These are phyloP conservation scores for Drosophila fulvimacula DNA, from an alignment of 2,888 invertebrate genomes.

Conservation along the genomic window DNA sequence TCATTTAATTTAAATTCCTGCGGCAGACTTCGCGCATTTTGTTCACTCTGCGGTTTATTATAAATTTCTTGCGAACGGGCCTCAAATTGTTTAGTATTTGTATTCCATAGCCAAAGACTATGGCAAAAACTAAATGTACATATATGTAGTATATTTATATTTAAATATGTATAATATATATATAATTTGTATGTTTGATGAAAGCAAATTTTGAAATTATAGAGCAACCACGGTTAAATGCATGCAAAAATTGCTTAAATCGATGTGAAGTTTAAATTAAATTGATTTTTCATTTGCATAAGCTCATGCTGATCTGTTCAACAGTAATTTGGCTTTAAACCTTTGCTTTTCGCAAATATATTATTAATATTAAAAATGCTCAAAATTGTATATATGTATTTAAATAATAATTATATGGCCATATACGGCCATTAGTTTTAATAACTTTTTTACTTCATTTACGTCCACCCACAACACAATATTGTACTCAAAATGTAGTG, in stretches of 20 bases:
- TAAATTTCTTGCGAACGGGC: conserved; percentile 33
- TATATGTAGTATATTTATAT: background rate
- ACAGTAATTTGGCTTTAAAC: too few species aligned
- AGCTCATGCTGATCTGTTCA: too few species aligned
- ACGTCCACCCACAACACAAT: too few species aligned
- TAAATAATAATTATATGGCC: too few species aligned
- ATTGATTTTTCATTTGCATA: background rate
- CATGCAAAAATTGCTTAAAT: background rate
- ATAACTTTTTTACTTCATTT: too few species aligned
- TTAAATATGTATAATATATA: too few species aligned
- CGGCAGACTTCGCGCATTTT: conserved; percentile 32
- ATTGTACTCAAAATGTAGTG: too few species aligned
- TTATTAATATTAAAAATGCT: too few species aligned
- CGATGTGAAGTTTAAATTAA: conserved; percentile 1
- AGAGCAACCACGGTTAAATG: background rate
- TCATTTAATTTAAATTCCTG: conserved; percentile 67
- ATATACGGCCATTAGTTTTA: too few species aligned
- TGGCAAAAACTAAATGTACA: conserved; percentile 22
- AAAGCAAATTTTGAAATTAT: background rate
- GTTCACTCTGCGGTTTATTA: conserved; percentile 33
- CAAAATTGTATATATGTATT: too few species aligned
- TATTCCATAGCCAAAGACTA: conserved; percentile 19
- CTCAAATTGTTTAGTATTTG: conserved; percentile 51
- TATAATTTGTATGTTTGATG: background rate
- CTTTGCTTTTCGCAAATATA: too few species aligned